Evolutionary conservation across 2,797 vertebrate genomes (phyloP), one percentile per base, ranked within the genome.

Genomic region (Peromyscus attwateri): DNA sequence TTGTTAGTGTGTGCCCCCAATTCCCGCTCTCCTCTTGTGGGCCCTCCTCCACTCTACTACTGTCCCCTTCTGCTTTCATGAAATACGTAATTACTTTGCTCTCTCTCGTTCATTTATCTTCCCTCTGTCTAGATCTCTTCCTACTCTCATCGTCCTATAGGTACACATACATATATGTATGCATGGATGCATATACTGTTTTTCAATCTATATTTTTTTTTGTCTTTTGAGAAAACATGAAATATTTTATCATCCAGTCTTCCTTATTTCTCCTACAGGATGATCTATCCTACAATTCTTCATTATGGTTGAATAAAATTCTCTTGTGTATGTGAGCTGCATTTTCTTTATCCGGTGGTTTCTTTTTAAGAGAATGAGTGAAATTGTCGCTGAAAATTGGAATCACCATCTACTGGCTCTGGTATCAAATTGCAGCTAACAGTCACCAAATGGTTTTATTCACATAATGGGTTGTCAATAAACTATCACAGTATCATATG

Each of bases 391-490:
- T 27, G 40, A 40, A 68, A n/a, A 57, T 76, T 73, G 34, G 79
- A 27, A 93, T 29, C 0, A 23, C 83, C 84, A 82, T 55, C 90
- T 89, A 76, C n/a, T 37, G 93, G 57, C 27, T 73, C 0, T 43
- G 49, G 11, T 13, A 14, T 68, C 64, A 93, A 92, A 87, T 91
- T 89, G 40, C 37, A 88, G 89, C 40, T 76, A 91, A 91, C 66
- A 34, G 71, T 94, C 73, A 49, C 52, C 80, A n/a, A 83, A 81
- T 73, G 60, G 37, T 23, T 79, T 14, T 3, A 4, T 68, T 68
- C 4, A 89, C 10, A 55, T 68, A 25, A 6, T 77, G 89, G 8
- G n/a, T 9, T 40, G 4, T 64, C 52, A 40, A 34, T 77, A 88
- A 55, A 52, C 14, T 70, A 27, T 75, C 1, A 0, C 16, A 13